phyloP scores from a whole-genome alignment of 2,113 vertebrate genomes.

The Mola mola region DNA sequence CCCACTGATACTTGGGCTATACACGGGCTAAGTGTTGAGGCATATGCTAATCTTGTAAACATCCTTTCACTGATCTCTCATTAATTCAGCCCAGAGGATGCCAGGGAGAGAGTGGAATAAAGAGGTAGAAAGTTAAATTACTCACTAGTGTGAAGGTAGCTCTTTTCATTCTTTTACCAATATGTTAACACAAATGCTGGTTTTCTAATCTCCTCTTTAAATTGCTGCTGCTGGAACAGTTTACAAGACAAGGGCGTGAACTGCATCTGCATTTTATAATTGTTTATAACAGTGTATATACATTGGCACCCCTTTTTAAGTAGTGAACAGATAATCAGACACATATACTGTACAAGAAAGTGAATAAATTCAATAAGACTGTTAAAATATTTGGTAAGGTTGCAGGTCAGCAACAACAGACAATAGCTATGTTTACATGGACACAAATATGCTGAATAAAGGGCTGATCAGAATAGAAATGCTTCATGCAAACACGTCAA shows the following conservation, averaged over 20 bases:
- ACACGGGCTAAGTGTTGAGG: conserved; percentile 58
- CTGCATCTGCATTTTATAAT: background rate
- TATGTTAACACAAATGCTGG: conserved; percentile 38
- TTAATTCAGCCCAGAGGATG: conserved; percentile 69
- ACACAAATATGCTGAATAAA: no score
- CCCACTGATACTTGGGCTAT: conserved; percentile 31
- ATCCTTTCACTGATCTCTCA: conserved; percentile 66
- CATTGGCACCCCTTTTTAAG: no score
- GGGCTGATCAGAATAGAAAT: no score
- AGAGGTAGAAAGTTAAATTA: conserved; percentile 43
- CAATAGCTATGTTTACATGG: no score
- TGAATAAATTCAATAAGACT: no score
- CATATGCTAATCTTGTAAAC: conserved; percentile 74
- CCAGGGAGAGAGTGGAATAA: conserved; percentile 27
- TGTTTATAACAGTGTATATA: no score
- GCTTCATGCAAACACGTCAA: no score
- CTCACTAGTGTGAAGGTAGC: conserved; percentile 22
- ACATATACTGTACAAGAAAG: no score
- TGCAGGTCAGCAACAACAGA: no score
- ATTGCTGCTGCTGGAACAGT: conserved; percentile 26
- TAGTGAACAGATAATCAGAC: no score
- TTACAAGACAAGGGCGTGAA: no score
- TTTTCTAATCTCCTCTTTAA: conserved; percentile 30
- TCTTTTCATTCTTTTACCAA: conserved; percentile 36
- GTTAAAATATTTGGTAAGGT: no score